phyloP scores from a whole-genome alignment of 2,888 invertebrate genomes.

The Troides aeacus region DNA sequence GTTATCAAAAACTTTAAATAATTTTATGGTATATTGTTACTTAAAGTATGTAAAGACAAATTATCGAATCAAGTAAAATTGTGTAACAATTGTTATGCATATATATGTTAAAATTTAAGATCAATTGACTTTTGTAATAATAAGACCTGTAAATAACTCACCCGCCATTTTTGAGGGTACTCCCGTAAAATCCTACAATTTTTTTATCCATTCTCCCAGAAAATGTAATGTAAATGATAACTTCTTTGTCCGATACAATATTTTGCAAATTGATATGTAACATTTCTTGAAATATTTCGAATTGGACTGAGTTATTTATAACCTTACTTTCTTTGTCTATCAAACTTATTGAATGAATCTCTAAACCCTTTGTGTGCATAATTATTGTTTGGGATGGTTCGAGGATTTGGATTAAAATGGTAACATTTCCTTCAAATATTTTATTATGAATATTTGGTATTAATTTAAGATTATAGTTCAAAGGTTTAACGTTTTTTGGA shows the following conservation, averaged over 20 bases:
- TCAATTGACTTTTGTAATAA: not conserved
- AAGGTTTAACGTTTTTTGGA: constrained; percentile 80
- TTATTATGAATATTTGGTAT: constrained; percentile 82
- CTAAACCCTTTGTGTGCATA: constrained; percentile 82
- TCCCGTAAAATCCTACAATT: constrained; percentile 80
- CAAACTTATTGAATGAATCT: constrained; percentile 56
- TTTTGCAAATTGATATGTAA: constrained; percentile 56
- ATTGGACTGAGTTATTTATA: constrained; percentile 33
- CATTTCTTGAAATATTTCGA: constrained; percentile 42
- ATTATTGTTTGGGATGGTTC: constrained; percentile 69
- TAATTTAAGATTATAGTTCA: constrained; percentile 83
- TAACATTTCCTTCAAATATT: constrained; percentile 79
- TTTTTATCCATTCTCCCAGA: constrained; percentile 72
- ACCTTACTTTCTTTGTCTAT: constrained; percentile 37
- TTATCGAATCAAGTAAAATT: too few species aligned
- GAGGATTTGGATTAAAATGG: constrained; percentile 66
- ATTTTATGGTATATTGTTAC: too few species aligned
- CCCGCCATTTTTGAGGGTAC: constrained; percentile 71
- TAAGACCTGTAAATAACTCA: constrained; percentile 43
- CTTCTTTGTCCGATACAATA: constrained; percentile 47
- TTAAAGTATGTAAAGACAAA: too few species aligned
- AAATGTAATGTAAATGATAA: constrained; percentile 70
- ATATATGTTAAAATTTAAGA: not conserved
- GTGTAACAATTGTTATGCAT: not conserved
- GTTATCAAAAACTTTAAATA: too few species aligned